Base-by-base conservation (phyloP, 2,888 invertebrate genomes). In the Pterostichus madidus region DNA sequence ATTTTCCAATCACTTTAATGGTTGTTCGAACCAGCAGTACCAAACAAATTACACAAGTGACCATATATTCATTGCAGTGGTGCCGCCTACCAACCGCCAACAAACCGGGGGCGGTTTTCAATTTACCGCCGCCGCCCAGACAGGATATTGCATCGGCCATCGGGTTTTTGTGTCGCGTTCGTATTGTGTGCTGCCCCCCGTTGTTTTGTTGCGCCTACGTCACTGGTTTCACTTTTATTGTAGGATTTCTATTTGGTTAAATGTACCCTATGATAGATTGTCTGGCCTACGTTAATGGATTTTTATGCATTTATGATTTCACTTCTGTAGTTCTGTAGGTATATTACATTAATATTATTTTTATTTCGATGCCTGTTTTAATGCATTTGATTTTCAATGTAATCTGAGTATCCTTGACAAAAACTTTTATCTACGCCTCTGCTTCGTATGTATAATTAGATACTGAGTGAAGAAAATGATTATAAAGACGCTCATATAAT, bases 81-180 rank as follows among this genome's bases (percentile, higher is more conserved):
- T 39, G 24, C 39, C 24, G 56, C 56, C 56, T 56, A 56, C 44
- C 13, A 15, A 11, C 59, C 53, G 39, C 53, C 17, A 59, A 56
- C 73, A 39, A 59, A 56, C 39, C 71, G 80, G 32, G 80, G 75
- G 83, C 80, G 75, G 83, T 64, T 46, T 73, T 56, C 71, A 59
- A 81, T 84, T 73, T 46, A 68, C 61, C 44, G 68, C 17, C 13
- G 82, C 31, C 44, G 76, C 84, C 56, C 61, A 83, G 83, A 76
- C 80, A 68, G 71, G 68, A 71, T 71, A 71, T 71, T 71, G 68
- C 68, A 44, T 71, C 68, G 83, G 81, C 84, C 61, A 61, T 39
- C 39, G 24, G 39, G 68, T 71, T 71, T 71, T 71, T 71, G 68
- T 71, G 44, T 71, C 44, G 32, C 39, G 17, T 13, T 3, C 15